Evolutionary conservation across 2,888 invertebrate species (phyloP).

Genomic region (Phengaris alcon): DNA sequence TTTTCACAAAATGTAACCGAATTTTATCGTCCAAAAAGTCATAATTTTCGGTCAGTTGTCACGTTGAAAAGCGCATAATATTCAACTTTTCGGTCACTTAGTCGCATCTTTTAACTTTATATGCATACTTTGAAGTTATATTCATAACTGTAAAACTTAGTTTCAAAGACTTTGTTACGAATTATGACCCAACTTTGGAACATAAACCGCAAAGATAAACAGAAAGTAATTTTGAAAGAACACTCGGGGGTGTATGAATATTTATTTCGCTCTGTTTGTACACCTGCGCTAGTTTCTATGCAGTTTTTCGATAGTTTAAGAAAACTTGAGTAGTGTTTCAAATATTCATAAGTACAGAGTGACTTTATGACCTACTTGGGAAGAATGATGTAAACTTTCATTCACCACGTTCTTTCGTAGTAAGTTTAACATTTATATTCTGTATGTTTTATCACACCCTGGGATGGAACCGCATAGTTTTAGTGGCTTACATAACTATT

Average conservation of each 20-base stretch:
- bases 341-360: constrained; percentile 36
- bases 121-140: constrained; percentile 4
- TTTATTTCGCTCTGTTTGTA: constrained; percentile 47
- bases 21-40: constrained; percentile 17
- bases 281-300: constrained; percentile 45
- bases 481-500: neutral
- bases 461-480: neutral
- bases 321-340: constrained; percentile 37
- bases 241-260: constrained; percentile 42
- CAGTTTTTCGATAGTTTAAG: constrained; percentile 45
- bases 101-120: constrained; percentile 8
- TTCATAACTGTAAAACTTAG: constrained; percentile 16
- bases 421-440: neutral
- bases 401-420: neutral
- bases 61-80: constrained; percentile 3
- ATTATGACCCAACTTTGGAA: constrained; percentile 31
- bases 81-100: constrained; percentile 22
- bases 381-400: constrained; percentile 1
- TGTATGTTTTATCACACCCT: neutral
- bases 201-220: constrained; percentile 30
- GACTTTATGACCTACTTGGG: constrained; percentile 29
- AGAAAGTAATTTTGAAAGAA: constrained; percentile 38
- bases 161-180: constrained; percentile 30
- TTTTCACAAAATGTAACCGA: constrained; percentile 4
- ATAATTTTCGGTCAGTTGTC: constrained; percentile 15